Base-by-base conservation (phyloP, 2,888 invertebrate genomes). In the Pristionchus arcanus region DNA sequence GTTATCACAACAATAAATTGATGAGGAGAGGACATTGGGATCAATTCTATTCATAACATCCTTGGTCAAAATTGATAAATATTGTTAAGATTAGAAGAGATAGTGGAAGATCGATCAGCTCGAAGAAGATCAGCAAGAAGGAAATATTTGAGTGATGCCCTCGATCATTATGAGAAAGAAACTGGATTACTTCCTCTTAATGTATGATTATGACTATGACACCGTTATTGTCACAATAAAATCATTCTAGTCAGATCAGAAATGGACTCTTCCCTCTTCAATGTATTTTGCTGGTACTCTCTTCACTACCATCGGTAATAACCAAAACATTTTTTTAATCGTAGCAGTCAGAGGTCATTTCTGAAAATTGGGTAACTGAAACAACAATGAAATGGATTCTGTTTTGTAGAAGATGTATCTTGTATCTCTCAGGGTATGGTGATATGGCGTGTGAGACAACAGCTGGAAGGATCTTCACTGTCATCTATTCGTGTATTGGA, bases 361-460 rank as follows among this genome's bases (percentile, higher is more conserved):
- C 11, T 21, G 16, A 68, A n/a, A 3, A 68, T n/a, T n/a, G n/a
- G 31, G n/a, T 68, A 15, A 68, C 28, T 28, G 68, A 5, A 16
- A 68, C 9, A 49, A 68, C 7, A 5, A 5, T 16, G 37, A 31
- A 53, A 19, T n/a, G 53, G 28, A 21, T 25, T 42, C 49, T 42
- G 13, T 49, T 49, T 49, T 49, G 9, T 49, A 49, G 42, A 49
- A 49, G 3, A 21, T n/a, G n/a, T 37, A 74, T 34, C 19, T 16
- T 42, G 25, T 74, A 28, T 11, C 2, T 71, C 49, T 53, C 96
- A 98, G 98, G 98, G 94, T 99, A 98, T 96, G 98, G 99, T 91
- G 98, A 99, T 95, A 97, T 99, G 93, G 97, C 97, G 71, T 98
- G 99, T 0, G 97, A 97, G 92, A 99, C 98, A 15, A 96, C 93